Base-by-base conservation (phyloP, 1,140 invertebrate genomes). In the Euglossa dilemma region DNA sequence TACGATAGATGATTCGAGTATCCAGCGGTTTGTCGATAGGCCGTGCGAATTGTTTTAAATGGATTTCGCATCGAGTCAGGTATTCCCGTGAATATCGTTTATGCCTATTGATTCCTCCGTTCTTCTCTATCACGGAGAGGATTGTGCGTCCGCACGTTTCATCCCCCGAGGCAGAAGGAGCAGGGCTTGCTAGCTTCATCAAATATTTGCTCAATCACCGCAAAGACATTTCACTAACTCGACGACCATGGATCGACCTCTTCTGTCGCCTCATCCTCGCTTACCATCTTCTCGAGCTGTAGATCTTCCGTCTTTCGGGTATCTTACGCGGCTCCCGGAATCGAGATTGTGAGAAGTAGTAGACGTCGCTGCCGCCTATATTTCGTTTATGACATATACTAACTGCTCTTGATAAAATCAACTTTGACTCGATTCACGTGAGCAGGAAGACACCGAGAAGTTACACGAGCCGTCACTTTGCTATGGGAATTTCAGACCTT, bases 201-300 rank as follows among this genome's bases (percentile, higher is more conserved):
- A 94, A 94, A 94, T 94, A 94, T 94, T 94, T 94, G 93, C 91
- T 89, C 92, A 93, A 94, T 94, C 93, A 93, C 94, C 90, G 91
- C 92, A 89, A 93, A 93, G 92, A 93, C 92, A 92, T 93, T 93
- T 90, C 88, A 89, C 89, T 91, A 91, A 93, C 90, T 94, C 91
- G 91, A 83, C 80, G 79, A 88, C 92, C 86, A 89, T 85, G 85
- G 90, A 93, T 93, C 91, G 87, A 74, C 85, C 84, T 89, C 80
- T 89, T 92, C 87, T 85, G 80, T 85, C 84, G 67, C 84, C 87
- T 86, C 87, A 87, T 91, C 86, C 80, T 85, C 83, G 52, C 83
- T 86, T 83, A 73, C 85, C 78, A 50, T 86, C 84, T 80, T 85
- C 73, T 28, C 86, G 36, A 56, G 71, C 47, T 61, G 52, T 59